Evolutionary conservation across 2,797 vertebrate genomes (phyloP), one percentile per base, ranked within the genome.

Genomic region (Lates japonicus): DNA sequence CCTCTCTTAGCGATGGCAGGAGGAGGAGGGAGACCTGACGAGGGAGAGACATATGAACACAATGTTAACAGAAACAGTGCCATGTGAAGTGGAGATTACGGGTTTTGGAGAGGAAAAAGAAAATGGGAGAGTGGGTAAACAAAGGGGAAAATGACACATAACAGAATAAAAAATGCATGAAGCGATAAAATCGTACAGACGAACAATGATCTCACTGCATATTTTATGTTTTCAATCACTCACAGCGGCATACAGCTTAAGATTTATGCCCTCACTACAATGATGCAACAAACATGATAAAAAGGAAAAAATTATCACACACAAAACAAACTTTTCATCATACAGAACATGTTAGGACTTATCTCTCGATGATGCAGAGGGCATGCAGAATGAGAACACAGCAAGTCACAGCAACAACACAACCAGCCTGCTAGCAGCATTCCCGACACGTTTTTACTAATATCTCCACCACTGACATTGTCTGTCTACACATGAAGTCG

Each of bases 1-100:
- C 75, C 88, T 83, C 86, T 91, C 84, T 78, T 92, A 2, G 78
- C 86, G 13, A 90, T 51, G 66, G 93, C 83, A 25, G 93, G 1
- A 58, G 92, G 91, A 70, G 93, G 91, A 60, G 93, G 90, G 35
- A 94, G 86, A 82, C 93, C 93, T 94, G 82, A 66, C 70, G 62
- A 29, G 57, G 54, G 10, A 76, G 35, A 86, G 44, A 71, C n/a
- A 65, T 16, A 66, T 6, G 25, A 77, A 77, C n/a, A 41, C 9
- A 1, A 42, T 6, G 54, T 86, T 70, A 82, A 75, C 59, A 64
- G 16, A 73, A 29, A 74, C 13, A 46, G 14, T 31, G 37, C 42
- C 2, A 35, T 39, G 61, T 64, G 13, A 76, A 49, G 51, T 29
- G 29, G 2, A 54, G 35, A 44, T 57, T 41, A 48, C 29, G 74